These are phyloP conservation scores for Telmatochromis brachygnathus DNA, from an alignment of 2,113 vertebrate genomes.

Conservation along the genomic window DNA sequence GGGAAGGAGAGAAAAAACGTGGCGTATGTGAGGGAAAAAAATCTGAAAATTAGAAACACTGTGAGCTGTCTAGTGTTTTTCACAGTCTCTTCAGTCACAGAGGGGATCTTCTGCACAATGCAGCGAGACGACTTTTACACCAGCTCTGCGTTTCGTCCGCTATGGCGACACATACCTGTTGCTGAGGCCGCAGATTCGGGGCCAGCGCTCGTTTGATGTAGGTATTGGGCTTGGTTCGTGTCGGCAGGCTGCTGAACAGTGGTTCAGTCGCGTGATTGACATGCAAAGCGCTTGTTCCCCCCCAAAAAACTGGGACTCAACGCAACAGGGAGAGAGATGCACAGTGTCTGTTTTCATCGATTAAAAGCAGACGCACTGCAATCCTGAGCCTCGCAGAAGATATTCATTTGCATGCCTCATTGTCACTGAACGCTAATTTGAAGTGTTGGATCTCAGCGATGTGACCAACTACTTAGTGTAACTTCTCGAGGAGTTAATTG, in stretches of 20 bases:
- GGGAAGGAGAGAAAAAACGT: neutral
- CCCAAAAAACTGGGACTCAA: neutral
- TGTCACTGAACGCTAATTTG: neutral
- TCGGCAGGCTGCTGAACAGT: neutral
- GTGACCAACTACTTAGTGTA: neutral
- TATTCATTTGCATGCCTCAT: neutral
- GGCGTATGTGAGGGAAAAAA: neutral
- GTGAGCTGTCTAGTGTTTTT: neutral
- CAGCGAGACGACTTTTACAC: neutral
- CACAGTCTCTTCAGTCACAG: neutral
- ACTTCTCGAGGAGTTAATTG: conserved; percentile 17
- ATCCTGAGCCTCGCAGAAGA: neutral
- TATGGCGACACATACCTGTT: neutral
- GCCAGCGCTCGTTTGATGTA: neutral
- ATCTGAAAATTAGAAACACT: conserved; percentile 31
- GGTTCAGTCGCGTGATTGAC: neutral
- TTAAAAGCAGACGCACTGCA: neutral
- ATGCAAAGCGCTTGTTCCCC: neutral
- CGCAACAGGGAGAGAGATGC: neutral
- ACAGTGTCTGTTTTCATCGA: neutral
- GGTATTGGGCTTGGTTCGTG: neutral
- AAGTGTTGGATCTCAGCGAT: conserved; percentile 12
- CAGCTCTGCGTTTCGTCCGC: neutral
- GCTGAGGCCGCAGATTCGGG: neutral
- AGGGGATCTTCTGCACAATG: neutral